Evolutionary conservation across 2,113 vertebrate species (phyloP), one percentile per base, ranked within the genome.

Genomic region (Cheirogaleus medius): DNA sequence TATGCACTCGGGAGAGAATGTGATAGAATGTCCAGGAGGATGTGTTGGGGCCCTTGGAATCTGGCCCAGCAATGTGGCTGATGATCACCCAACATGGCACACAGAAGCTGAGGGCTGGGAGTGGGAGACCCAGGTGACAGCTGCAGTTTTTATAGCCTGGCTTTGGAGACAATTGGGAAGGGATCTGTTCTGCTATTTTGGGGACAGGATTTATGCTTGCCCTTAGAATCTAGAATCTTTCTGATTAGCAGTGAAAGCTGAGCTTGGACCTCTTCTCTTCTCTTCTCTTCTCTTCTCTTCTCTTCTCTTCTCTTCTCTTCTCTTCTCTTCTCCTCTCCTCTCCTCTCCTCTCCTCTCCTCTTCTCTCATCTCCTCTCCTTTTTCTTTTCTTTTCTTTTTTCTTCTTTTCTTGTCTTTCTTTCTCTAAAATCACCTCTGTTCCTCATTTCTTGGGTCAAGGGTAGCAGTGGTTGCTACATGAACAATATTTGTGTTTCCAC

Each of bases 121-220:
- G 29, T 39, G 12, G 64, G 42, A 37, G 37, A 44, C 92, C 98
- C 99, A 98, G 98, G 97, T 99, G 99, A 99, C 99, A 99, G 99
- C 99, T 99, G 99, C 99, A 98, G 99, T 99, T 99, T 99, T 99
- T 99, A 99, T 99, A 99, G 98, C 98, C 98, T 97, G 20, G 98
- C 98, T 99, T 99, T 98, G 98, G 99, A 99, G 99, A 99, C 99
- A 99, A 98, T 99, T 97, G 98, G 95, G 98, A 98, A 98, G 98
- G 98, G 97, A 98, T 98, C 91, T 98, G 96, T 97, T 98, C 98
- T 98, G 98, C 10, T 98, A 9, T 99, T 98, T 98, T 98, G 99
- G 98, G 99, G 98, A 98, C 98, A 99, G 98, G 98, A 99, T 99
- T 99, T 99, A 97, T 97, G 98, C 99, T 99, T 99, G 99, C 99